Base-by-base conservation (phyloP, 2,888 invertebrate species). In the Griposia aprilina region DNA sequence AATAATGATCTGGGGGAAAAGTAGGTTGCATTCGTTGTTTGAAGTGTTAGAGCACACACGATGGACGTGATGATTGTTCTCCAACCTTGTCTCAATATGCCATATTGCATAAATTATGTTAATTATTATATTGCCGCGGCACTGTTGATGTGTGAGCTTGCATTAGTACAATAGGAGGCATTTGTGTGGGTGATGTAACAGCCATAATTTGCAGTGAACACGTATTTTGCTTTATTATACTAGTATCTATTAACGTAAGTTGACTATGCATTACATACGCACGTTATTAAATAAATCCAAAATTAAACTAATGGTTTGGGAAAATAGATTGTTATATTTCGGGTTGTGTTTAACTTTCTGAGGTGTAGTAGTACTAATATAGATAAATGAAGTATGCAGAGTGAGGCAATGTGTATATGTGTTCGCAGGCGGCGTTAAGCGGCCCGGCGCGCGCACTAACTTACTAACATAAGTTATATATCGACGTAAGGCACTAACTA, bases 361-460 rank as follows among this genome's bases (percentile, higher is more conserved):
- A 50, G 79, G 70, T 83, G 73, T 85, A 59, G 74, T 86, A 67
- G 78, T 85, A 83, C 80, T 84, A 85, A 88, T 86, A 76, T 74
- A 79, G 59, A 66, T 80, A 76, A 66, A 71, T 79, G 15, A 85
- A 82, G 73, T 81, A 76, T 79, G 81, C 84, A 85, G 80, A 87
- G 88, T 86, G 88, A 84, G 86, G 86, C 90, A 92, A 92, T 79
- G 83, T 86, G 92, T 96, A 95, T 93, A 95, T 96, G 93, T 95
- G 93, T 96, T 95, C 95, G 93, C 96, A 97, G 96, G 94, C 96
- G 96, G 96, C 96, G 96, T 93, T 97, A 97, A 94, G 92, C 91
- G 91, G 92, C 85, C 89, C 90, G 92, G 90, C 90, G 92, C 91
- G 93, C 91, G 88, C 92, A 90, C 93, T 94, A 93, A 94, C 94